Evolutionary conservation across 1,140 invertebrate genomes (phyloP), one percentile per base, ranked within the genome.

Genomic region (Drosophila bocqueti): DNA sequence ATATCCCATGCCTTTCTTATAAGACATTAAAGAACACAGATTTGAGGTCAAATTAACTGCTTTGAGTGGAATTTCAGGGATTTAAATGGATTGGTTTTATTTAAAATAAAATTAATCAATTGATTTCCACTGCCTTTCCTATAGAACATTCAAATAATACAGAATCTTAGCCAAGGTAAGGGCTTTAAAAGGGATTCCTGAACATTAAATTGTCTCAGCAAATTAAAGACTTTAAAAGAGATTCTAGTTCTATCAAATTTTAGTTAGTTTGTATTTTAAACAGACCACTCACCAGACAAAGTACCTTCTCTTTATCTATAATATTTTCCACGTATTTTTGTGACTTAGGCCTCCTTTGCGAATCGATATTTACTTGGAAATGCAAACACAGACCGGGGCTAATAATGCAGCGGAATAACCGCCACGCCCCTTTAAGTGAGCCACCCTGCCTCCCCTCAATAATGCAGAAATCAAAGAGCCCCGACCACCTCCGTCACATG

Each of bases 381-480:
- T 77, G 71, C 71, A 64, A 75, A 64, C 42, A 38, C 59, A 45
- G 34, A 2, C 47, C 26, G 46, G 47, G 64, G 52, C 45, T 69
- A 78, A 76, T 76, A 77, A 57, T 60, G 64, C 74, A 26, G 45
- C 21, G 9, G n/a, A 54, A 57, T 24, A 18, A 15, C 18, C 13
- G 40, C 21, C 21, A 78, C 75, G 75, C 75, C 75, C 75, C 50
- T 38, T 78, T 78, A 78, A 78, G 76, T 68, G 75, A 57, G 29
- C 57, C 59, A 24, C 57, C 24, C n/a, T 62, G 47, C 49, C 50
- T 78, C 42, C 47, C 49, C 50, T 78, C 42, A 78, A 78, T 78
- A 78, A 62, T 77, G 74, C 55, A 77, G 58, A 77, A 77, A 78
- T 77, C 75, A 76, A 77, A 77, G 40, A 52, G 34, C 46, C 3